phyloP scores from a whole-genome alignment of 1,140 invertebrate species.

The Rhopalosiphum maidis region DNA sequence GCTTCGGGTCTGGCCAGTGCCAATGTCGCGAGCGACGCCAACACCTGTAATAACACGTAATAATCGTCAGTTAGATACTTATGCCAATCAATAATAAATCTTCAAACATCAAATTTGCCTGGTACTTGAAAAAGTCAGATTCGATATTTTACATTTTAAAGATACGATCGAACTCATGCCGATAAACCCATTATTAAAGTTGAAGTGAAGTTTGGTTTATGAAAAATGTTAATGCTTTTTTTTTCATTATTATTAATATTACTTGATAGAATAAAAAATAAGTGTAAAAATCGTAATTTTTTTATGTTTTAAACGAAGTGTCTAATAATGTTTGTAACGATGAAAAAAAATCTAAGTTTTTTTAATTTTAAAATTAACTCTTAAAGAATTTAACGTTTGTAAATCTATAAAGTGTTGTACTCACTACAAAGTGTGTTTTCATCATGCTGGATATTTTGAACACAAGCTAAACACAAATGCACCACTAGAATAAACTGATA shows the following conservation, averaged over 20 bases:
- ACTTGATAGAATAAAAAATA: not conserved
- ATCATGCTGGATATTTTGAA: constrained; percentile 38
- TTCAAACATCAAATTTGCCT: not conserved
- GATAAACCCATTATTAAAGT: not conserved
- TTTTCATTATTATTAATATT: not conserved
- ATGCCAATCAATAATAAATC: not conserved
- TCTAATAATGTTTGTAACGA: not conserved
- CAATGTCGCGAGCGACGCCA: constrained; percentile 65
- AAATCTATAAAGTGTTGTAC: not conserved
- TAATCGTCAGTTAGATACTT: not conserved
- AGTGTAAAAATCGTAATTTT: not conserved
- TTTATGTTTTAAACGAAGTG: not conserved
- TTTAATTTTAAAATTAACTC: not conserved
- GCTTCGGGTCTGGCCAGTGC: constrained; percentile 67
- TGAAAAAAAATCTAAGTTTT: not conserved
- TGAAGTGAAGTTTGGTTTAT: not conserved
- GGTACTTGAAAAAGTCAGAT: not conserved
- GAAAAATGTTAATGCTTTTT: not conserved
- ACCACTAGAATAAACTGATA: constrained; percentile 11
- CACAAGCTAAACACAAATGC: constrained; percentile 30
- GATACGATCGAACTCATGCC: not conserved
- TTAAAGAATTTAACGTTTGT: not conserved
- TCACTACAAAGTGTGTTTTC: constrained; percentile 31
- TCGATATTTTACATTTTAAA: not conserved
- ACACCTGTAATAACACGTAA: constrained; percentile 63